Base-by-base conservation (phyloP, 2,888 invertebrate genomes). In the Holacanthella duospinosa region DNA sequence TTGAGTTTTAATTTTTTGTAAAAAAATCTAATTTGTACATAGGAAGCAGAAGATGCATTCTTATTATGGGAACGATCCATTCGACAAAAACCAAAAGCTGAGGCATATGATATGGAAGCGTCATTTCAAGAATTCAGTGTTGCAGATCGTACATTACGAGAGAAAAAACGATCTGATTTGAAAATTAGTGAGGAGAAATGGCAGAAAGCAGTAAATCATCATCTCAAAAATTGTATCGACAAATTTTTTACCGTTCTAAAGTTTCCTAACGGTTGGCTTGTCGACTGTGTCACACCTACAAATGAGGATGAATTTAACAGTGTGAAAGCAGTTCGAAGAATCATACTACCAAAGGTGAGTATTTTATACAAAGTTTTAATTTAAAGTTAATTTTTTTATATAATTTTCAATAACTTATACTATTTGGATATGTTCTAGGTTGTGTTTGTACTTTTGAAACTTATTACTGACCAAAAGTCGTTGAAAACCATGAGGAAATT, bases 191-290 rank as follows among this genome's bases (percentile, higher is more conserved):
- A 64, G 24, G 24, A 1, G 2, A 68, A 66, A 59, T 70, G 70
- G 70, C 54, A 43, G 28, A 61, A 61, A 43, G 59, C 62, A 28
- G 28, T 60, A 1, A 59, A 65, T 12, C 63, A 59, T 36, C 64
- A 66, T 29, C 24, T 63, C n/a, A 63, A 66, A 19, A 43, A 36
- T 1, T 64, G 68, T 1, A 68, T 68, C 48, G 61, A 63, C 0
- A 63, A 65, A 53, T 64, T 68, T 29, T 53, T 67, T 29, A 59
- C 64, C 1, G 61, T 68, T 48, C 44, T 70, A 16, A 65, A 57
- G 36, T 70, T 70, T 64, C 70, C 70, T 25, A 21, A 56, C 27
- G 68, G 68, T 0, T 70, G 70, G 70, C 29, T 70, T 1, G 36
- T 63, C 1, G 61, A 68, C 28, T 69, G 69, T 36, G 65, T 62